Conservation (phyloP, 2,888 invertebrate species). For the Tipula helvola region DNA sequence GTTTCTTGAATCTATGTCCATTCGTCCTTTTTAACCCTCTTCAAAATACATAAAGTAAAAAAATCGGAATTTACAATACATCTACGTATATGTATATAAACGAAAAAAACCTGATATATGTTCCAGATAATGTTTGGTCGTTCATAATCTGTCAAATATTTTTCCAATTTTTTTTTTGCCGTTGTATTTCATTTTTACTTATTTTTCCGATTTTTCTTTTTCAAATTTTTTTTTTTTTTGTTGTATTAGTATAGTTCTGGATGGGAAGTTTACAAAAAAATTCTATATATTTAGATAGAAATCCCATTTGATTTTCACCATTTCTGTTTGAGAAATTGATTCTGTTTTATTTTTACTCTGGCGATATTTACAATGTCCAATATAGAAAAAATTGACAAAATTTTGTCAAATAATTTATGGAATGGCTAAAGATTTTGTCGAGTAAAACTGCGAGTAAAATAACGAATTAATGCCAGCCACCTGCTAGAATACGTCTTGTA, state of each 20-base stretch:
- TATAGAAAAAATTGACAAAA: not conserved
- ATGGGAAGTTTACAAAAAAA: not conserved
- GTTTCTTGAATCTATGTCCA: not conserved
- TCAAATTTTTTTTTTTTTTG: not conserved
- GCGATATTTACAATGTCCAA: too few relatives aligned
- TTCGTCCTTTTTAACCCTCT: slow-evolving; percentile 4
- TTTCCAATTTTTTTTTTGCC: not conserved
- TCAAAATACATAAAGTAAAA: not conserved
- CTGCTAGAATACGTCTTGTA: too few relatives aligned
- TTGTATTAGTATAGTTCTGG: not conserved
- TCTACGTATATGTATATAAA: not conserved
- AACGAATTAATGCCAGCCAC: too few relatives aligned
- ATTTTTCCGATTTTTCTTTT: not conserved
- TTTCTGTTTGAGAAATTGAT: not conserved
- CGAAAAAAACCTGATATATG: slow-evolving; percentile 6
- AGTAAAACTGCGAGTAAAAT: too few relatives aligned
- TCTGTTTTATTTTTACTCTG: not conserved
- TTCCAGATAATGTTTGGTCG: slow-evolving; percentile 6
- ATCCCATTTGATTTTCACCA: not conserved
- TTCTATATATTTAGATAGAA: not conserved
- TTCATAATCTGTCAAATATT: slow-evolving; percentile 8
- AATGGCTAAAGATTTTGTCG: too few relatives aligned
- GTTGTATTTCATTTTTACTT: not conserved
- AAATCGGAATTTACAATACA: not conserved
- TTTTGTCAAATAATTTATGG: not conserved